Evolutionary conservation across 2,888 invertebrate genomes (phyloP), one percentile per base, ranked within the genome.

Genomic region (Andrena fulva): DNA sequence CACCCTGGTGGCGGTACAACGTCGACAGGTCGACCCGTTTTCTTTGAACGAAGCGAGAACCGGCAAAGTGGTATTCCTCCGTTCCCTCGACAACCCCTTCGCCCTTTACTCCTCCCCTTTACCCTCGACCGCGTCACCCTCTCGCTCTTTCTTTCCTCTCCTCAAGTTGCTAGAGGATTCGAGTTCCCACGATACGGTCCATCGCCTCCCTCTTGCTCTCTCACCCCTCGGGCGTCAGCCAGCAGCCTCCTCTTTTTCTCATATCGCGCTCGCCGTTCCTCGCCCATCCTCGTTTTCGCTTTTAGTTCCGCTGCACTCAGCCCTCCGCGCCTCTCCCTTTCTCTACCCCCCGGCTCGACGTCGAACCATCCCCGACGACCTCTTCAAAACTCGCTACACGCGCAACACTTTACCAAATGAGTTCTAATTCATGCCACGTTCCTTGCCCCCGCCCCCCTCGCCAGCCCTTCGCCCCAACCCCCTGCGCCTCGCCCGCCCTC

Each of bases 401-500:
- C 81, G 82, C 87, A 85, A 85, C 90, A 90, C 88, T 89, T 88
- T 85, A 84, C 87, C 82, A 90, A 90, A 90, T 89, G 90, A 91
- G 89, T 90, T 90, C 86, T 89, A 90, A 91, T 89, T 91, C 86
- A 85, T 80, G 86, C 81, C 77, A 84, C 85, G 77, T 59, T 76
- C 67, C 80, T 85, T 75, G 81, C 83, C 83, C 66, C 68, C 62
- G 35, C 63, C 62, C 27, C 29, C 59, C 35, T 71, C 71, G 71
- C 35, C 52, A 35, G 62, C 64, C 68, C 74, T 75, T 67, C 60
- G 29, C 80, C 68, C 59, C 8, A 24, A n/a, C 54, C 12, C 24
- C 59, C 27, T 12, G 48, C 31, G 20, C 20, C 62, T 31, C 10
- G 31, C 24, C 24, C n/a, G 31, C 24, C 12, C 56, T 42, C 63